These are phyloP conservation scores for Ailurus styani DNA, from an alignment of 2,113 vertebrate species.

Conservation along the genomic window DNA sequence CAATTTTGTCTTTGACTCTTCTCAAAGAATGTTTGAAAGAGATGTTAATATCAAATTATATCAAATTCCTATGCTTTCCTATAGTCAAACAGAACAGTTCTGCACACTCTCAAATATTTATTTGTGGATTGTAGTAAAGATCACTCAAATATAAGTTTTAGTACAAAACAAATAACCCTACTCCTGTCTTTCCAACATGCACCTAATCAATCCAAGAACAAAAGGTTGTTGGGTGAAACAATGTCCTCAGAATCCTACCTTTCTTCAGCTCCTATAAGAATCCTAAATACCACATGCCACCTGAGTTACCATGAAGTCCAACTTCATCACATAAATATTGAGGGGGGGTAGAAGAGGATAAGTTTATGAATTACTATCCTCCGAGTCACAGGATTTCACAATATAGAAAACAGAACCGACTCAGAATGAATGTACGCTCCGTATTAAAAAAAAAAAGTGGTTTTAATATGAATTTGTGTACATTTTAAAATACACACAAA, in stretches of 20 bases:
- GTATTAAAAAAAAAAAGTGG: background rate
- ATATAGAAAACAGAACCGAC: background rate
- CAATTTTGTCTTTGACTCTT: background rate
- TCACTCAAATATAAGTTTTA: background rate
- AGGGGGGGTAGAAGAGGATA: background rate
- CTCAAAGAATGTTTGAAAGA: background rate
- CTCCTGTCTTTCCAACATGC: background rate
- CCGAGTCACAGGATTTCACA: background rate
- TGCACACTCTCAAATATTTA: background rate
- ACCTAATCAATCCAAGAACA: background rate
- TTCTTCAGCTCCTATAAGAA: background rate
- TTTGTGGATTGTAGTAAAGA: background rate
- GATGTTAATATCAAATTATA: background rate
- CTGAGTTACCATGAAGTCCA: background rate
- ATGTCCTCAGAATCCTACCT: background rate
- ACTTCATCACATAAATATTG: background rate
- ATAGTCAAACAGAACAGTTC: background rate
- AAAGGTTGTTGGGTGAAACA: background rate
- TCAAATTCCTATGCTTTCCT: background rate
- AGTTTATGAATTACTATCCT: background rate
- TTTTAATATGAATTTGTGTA: background rate
- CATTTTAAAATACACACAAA: background rate
- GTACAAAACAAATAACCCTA: background rate
- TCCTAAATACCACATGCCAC: background rate
- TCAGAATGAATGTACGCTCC: background rate